Conservation (phyloP, 2,797 vertebrate species). For the Phrynocephalus guinanensis region DNA sequence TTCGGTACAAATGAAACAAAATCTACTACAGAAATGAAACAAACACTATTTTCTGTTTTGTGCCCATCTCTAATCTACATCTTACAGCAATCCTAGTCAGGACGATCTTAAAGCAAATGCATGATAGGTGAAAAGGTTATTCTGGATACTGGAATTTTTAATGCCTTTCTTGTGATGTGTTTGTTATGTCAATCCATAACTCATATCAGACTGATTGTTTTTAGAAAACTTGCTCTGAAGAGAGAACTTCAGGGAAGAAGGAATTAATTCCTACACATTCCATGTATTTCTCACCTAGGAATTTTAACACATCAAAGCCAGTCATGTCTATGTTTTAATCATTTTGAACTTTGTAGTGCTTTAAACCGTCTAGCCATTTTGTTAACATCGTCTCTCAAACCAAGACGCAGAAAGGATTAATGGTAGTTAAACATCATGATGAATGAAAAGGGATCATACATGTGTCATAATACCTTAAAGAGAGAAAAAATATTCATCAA, state of each 20-base stretch:
- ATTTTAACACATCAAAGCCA: not conserved
- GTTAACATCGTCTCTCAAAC: constrained; percentile 1
- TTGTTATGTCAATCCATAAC: not conserved
- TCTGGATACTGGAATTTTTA: not conserved
- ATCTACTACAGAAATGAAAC: too few species aligned
- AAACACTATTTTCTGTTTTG: too few species aligned
- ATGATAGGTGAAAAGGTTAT: not conserved
- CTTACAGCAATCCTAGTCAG: not conserved
- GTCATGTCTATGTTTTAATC: not conserved
- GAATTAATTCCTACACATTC: not conserved
- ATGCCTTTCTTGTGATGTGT: not conserved
- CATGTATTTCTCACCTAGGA: not conserved
- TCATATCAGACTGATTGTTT: not conserved
- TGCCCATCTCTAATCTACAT: not conserved
- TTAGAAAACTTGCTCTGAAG: not conserved
- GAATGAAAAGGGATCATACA: not conserved
- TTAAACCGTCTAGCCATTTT: constrained; percentile 8
- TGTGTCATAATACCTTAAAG: not conserved
- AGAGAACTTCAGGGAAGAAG: too few species aligned
- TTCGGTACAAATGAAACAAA: too few species aligned
- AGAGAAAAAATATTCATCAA: not conserved
- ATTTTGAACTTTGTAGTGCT: constrained; percentile 1
- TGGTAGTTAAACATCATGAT: not conserved
- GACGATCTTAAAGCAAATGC: not conserved
- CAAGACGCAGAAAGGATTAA: not conserved